phyloP scores from a whole-genome alignment of 2,888 invertebrate species.

The Nomada flava region DNA sequence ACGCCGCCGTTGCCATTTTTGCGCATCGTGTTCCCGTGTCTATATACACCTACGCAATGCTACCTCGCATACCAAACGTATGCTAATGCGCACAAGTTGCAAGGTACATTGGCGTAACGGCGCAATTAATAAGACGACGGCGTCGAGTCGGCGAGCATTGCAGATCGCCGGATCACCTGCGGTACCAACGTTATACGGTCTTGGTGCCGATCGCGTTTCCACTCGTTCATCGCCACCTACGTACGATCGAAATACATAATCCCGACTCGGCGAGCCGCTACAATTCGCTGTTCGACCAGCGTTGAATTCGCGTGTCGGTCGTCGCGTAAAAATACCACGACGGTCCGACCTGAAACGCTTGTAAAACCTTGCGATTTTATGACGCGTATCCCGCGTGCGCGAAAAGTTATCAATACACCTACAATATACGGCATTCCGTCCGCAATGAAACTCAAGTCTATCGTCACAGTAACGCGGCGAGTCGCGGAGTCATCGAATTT shows the following conservation, averaged over 20 bases:
- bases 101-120: conserved; percentile 56
- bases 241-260: neutral
- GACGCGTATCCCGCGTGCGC: neutral
- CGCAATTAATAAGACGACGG: conserved; percentile 40
- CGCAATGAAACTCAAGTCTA: conserved; percentile 34
- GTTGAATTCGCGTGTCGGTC: neutral
- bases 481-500: conserved; percentile 29
- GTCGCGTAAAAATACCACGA: conserved; percentile 4
- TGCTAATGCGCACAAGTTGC: conserved; percentile 53
- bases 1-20: conserved; percentile 45
- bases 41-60: conserved; percentile 54
- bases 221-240: neutral
- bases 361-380: conserved; percentile 22
- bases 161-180: neutral
- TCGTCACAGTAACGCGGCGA: conserved; percentile 27
- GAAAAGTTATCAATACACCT: conserved; percentile 34
- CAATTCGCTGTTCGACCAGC: too few relatives aligned
- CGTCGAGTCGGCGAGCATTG: neutral
- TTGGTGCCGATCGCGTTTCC: neutral
- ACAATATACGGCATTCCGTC: conserved; percentile 1
- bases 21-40: conserved; percentile 31
- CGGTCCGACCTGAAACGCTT: neutral
- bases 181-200: neutral
- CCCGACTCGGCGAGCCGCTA: neutral
- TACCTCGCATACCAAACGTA: conserved; percentile 55